These are phyloP conservation scores for Tiphia femorata DNA, from an alignment of 2,888 invertebrate species.

Conservation along the genomic window DNA sequence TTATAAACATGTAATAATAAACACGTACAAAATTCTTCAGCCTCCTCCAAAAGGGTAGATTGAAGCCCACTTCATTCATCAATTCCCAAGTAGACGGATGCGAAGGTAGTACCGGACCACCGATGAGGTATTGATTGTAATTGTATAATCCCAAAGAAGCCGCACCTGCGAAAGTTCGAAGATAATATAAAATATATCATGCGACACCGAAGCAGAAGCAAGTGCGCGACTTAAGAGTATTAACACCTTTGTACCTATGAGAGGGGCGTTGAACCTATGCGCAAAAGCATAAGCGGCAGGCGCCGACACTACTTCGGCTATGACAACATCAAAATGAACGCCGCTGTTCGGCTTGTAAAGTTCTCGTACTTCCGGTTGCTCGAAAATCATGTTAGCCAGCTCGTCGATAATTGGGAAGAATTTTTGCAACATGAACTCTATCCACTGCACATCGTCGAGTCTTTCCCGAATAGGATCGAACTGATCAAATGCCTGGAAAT, in stretches of 20 bases:
- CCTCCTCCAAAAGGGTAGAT: conserved; percentile 35
- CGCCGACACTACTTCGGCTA: conserved; percentile 71
- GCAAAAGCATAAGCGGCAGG: conserved; percentile 71
- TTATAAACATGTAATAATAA: conserved; percentile 17
- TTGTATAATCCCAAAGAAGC: conserved; percentile 12
- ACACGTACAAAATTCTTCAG: conserved; percentile 23
- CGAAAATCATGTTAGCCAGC: conserved; percentile 8
- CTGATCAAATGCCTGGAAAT: no score
- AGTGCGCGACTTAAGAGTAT: conserved; percentile 4
- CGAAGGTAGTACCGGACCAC: conserved; percentile 34
- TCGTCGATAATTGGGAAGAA: accelerated
- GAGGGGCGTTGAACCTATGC: conserved; percentile 72
- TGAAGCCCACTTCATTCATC: conserved; percentile 9
- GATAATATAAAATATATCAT: background rate
- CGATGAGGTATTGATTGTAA: conserved; percentile 20
- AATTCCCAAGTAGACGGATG: conserved; percentile 42
- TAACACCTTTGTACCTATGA: conserved; percentile 69
- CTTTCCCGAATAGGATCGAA: background rate
- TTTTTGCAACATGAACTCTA: accelerated
- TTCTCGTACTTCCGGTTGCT: conserved; percentile 44
- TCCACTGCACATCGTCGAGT: background rate
- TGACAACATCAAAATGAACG: conserved; percentile 72
- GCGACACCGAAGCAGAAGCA: background rate
- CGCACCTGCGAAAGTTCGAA: conserved; percentile 18
- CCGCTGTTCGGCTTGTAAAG: conserved; percentile 40